These are phyloP conservation scores for Ardeotis arabs DNA, from an alignment of 2,113 vertebrate genomes.

Conservation along the genomic window DNA sequence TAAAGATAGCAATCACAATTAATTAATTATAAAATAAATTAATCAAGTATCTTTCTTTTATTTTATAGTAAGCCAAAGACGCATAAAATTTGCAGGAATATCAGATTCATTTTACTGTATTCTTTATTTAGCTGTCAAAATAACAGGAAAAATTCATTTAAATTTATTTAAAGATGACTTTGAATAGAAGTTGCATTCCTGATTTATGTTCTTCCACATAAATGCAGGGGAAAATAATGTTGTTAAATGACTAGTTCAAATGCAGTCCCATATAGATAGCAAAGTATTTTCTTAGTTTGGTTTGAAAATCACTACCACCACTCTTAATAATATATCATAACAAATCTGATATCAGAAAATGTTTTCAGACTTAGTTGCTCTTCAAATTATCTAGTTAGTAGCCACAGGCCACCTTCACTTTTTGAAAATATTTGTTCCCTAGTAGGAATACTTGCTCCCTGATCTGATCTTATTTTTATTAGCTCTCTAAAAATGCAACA, in stretches of 20 bases:
- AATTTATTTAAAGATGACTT: not conserved
- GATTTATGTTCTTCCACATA: not conserved
- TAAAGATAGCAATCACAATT: not conserved
- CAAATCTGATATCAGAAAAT: not conserved
- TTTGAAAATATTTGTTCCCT: not conserved
- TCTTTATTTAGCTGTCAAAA: not conserved
- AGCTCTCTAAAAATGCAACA: not conserved
- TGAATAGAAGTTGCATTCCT: not conserved
- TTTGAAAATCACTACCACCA: not conserved
- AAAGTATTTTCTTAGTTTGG: not conserved
- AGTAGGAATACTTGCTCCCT: not conserved
- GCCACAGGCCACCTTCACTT: not conserved
- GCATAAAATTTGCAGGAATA: not conserved
- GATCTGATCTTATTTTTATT: not conserved
- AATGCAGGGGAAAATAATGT: not conserved
- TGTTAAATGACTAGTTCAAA: not conserved
- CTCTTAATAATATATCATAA: not conserved
- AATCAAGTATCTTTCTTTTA: not conserved
- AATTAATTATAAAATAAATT: not conserved
- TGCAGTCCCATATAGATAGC: not conserved
- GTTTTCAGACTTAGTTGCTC: not conserved
- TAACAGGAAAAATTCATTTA: not conserved
- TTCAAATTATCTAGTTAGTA: not conserved
- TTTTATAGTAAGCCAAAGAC: not conserved
- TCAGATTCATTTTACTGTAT: not conserved